phyloP scores from a whole-genome alignment of 2,888 invertebrate species.

The Drosophila kanekoi region DNA sequence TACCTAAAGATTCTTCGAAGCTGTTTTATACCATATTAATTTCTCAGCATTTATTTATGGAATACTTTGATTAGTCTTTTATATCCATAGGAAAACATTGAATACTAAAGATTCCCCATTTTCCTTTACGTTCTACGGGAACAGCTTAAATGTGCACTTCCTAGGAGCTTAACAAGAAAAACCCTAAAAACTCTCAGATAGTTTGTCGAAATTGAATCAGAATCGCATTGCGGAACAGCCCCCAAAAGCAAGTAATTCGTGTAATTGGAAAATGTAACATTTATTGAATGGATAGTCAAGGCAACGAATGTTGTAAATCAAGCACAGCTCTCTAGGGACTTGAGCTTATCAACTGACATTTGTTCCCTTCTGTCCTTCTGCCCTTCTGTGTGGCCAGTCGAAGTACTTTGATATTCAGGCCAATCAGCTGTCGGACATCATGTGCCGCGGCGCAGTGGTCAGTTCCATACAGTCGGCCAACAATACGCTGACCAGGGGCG shows the following conservation, averaged over 20 bases:
- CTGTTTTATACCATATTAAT: no score
- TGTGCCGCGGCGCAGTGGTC: slow-evolving; percentile 85
- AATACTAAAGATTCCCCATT: no score
- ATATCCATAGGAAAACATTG: no score
- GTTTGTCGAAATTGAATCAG: neutral
- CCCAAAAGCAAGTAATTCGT: slow-evolving; percentile 1
- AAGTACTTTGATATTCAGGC: slow-evolving; percentile 86
- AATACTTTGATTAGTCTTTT: no score
- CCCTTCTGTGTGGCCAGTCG: slow-evolving; percentile 71
- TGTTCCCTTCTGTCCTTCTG: slow-evolving; percentile 5
- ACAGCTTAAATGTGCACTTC: no score
- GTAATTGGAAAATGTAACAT: slow-evolving; percentile 9
- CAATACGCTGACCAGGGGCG: slow-evolving; percentile 85
- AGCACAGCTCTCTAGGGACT: slow-evolving; percentile 45
- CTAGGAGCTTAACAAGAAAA: no score
- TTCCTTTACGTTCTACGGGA: no score
- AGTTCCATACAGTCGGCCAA: slow-evolving; percentile 85
- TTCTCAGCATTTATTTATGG: no score
- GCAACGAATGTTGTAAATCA: slow-evolving; percentile 41
- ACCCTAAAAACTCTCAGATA: neutral
- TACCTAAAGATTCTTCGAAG: no score
- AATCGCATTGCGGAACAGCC: neutral
- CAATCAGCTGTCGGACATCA: slow-evolving; percentile 85
- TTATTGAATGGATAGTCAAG: slow-evolving; percentile 9
- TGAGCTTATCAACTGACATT: slow-evolving; percentile 31